phyloP scores from a whole-genome alignment of 2,888 invertebrate genomes.

The Lomographa bimaculata region DNA sequence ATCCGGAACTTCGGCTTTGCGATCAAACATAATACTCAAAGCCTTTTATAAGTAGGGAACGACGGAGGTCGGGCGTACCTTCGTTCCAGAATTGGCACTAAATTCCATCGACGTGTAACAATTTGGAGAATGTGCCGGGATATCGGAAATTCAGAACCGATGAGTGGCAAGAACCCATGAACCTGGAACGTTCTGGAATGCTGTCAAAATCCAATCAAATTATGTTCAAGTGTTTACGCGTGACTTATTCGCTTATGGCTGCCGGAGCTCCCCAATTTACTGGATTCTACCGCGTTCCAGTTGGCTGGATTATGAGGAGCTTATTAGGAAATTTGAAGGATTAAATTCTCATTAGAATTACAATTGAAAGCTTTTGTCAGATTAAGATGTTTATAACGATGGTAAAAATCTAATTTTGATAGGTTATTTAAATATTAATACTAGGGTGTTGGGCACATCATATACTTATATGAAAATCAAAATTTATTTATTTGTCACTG shows the following conservation, averaged over 20 bases:
- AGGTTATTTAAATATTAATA: too few relatives aligned
- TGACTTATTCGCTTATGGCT: slow-evolving; percentile 14
- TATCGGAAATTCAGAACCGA: slow-evolving; percentile 25
- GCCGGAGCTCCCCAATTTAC: slow-evolving; percentile 1
- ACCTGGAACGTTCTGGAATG: slow-evolving; percentile 14
- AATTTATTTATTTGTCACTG: too few relatives aligned
- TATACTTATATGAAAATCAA: too few relatives aligned
- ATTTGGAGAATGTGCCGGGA: slow-evolving; percentile 31
- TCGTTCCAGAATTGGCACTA: slow-evolving; percentile 22
- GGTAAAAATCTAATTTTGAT: too few relatives aligned
- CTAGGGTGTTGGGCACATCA: too few relatives aligned
- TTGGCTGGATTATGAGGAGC: slow-evolving; percentile 11
- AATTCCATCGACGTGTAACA: slow-evolving; percentile 30
- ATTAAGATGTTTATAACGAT: too few relatives aligned
- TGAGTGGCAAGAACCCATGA: slow-evolving; percentile 24
- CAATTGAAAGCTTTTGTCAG: too few relatives aligned
- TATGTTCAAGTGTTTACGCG: slow-evolving; percentile 15
- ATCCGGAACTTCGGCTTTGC: slow-evolving; percentile 6
- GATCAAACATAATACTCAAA: slow-evolving; percentile 12
- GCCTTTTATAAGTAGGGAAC: slow-evolving; percentile 19
- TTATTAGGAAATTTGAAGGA: slow-evolving; percentile 4
- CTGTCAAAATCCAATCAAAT: slow-evolving; percentile 40
- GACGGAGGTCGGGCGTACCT: slow-evolving; percentile 9
- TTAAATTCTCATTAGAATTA: slow-evolving; percentile 10
- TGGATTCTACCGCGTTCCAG: too few relatives aligned